phyloP scores from a whole-genome alignment of 2,797 vertebrate genomes.

The Luscinia megarhynchos region DNA sequence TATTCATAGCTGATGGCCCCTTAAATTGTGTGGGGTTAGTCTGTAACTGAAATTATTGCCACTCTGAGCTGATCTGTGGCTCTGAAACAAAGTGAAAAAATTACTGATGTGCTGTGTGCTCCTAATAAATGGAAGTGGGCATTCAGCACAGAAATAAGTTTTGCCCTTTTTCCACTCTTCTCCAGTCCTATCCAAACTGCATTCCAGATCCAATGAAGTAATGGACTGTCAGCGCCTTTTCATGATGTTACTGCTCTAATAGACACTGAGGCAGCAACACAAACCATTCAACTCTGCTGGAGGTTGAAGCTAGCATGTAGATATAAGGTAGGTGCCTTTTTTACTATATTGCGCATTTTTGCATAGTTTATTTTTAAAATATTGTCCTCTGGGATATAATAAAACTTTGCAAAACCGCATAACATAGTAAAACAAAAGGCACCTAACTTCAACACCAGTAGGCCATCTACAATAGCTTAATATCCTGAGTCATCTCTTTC shows the following conservation, averaged over 20 bases:
- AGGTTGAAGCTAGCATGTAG: slow-evolving; percentile 54
- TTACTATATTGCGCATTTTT: slow-evolving; percentile 73
- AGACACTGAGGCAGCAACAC: slow-evolving; percentile 49
- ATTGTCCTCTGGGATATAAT: slow-evolving; percentile 60
- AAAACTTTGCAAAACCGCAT: slow-evolving; percentile 70
- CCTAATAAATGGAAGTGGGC: neutral
- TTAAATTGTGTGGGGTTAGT: neutral
- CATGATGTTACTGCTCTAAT: slow-evolving; percentile 36
- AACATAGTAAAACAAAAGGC: slow-evolving; percentile 73
- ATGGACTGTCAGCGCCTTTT: slow-evolving; percentile 43
- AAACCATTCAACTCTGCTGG: slow-evolving; percentile 31
- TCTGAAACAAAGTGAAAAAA: neutral
- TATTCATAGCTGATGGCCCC: neutral
- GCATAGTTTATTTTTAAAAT: slow-evolving; percentile 64
- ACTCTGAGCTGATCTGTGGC: neutral
- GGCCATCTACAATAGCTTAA: neutral
- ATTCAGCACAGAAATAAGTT: neutral
- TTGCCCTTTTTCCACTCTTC: slow-evolving; percentile 14
- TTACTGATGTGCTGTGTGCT: neutral
- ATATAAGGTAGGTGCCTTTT: slow-evolving; percentile 61
- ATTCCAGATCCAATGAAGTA: slow-evolving; percentile 48
- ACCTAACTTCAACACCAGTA: slow-evolving; percentile 34
- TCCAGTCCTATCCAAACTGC: slow-evolving; percentile 40
- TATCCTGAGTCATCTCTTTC: neutral
- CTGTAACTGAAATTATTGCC: neutral